A percentile compares a stretch with the other conserved stretches of the same genome.
phyloP scores from a whole-genome alignment of 1,140 invertebrate species.

The Dendrolimus punctatus region DNA sequence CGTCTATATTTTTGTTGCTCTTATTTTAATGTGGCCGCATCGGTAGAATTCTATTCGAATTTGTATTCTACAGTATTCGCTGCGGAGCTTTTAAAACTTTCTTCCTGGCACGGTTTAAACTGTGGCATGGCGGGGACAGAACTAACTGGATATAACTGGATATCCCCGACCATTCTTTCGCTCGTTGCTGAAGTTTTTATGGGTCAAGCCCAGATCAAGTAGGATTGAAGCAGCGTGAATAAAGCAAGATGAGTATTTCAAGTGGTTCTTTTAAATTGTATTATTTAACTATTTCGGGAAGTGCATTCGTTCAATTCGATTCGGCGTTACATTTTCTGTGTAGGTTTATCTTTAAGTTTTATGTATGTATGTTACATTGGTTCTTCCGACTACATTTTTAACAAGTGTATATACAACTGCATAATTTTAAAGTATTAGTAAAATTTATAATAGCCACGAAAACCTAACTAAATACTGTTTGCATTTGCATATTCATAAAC shows the following conservation, averaged over 20 bases:
- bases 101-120: conserved; percentile 44
- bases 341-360: too few species aligned
- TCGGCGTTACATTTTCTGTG: too few species aligned
- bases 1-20: conserved; percentile 12
- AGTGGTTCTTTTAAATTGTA: conserved; percentile 19
- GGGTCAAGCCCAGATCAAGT: conserved; percentile 60
- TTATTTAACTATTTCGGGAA: conserved; percentile 5
- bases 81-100: conserved; percentile 50
- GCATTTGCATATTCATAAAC: too few species aligned
- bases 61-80: conserved; percentile 47
- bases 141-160: conserved; percentile 58
- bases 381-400: too few species aligned
- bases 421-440: too few species aligned
- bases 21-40: conserved; percentile 26
- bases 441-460: too few species aligned
- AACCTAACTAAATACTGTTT: too few species aligned
- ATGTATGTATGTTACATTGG: too few species aligned
- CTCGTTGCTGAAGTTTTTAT: conserved; percentile 50
- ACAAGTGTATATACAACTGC: too few species aligned
- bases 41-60: conserved; percentile 35
- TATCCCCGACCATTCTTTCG: conserved; percentile 51
- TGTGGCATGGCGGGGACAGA: conserved; percentile 32
- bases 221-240: conserved; percentile 37
- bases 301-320: too few species aligned
- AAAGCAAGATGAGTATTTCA: conserved; percentile 24